Evolutionary conservation across 2,888 invertebrate species (phyloP).

Genomic region (Saturnia pavonia): DNA sequence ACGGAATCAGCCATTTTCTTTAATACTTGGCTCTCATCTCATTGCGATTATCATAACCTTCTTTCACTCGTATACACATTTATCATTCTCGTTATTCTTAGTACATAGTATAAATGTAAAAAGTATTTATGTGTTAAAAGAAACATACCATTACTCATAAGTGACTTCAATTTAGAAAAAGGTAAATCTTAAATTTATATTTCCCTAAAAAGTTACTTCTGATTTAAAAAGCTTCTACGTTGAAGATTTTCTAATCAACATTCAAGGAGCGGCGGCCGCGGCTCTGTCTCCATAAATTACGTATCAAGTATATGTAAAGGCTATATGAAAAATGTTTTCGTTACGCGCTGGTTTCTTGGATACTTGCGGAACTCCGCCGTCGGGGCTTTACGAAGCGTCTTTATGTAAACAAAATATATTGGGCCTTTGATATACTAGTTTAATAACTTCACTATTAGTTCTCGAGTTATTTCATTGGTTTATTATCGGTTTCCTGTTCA

Average conservation of each 20-base stretch:
- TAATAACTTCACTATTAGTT: constrained; percentile 57
- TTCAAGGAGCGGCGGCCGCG: constrained; percentile 64
- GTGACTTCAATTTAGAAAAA: constrained; percentile 14
- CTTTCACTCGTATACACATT: not conserved
- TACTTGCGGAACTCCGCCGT: constrained; percentile 50
- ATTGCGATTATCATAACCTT: not conserved
- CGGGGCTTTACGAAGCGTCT: constrained; percentile 41
- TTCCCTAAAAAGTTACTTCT: constrained; percentile 29
- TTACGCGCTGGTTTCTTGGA: constrained; percentile 49
- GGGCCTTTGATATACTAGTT: constrained; percentile 56
- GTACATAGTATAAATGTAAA: not conserved
- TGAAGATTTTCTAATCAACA: constrained; percentile 70
- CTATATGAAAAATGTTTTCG: constrained; percentile 78
- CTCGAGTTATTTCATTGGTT: constrained; percentile 46
- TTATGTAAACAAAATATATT: constrained; percentile 62
- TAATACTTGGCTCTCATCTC: not conserved
- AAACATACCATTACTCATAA: not conserved
- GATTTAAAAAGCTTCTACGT: constrained; percentile 48
- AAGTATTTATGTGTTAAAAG: constrained; percentile 8
- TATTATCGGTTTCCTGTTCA: constrained; percentile 17
- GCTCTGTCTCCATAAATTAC: constrained; percentile 77
- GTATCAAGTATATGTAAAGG: constrained; percentile 73
- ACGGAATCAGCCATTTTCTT: not conserved
- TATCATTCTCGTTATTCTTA: not conserved
- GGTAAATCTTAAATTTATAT: constrained; percentile 15